Base-by-base conservation (phyloP, 2,113 vertebrate genomes). In the Chaetodon trifascialis region DNA sequence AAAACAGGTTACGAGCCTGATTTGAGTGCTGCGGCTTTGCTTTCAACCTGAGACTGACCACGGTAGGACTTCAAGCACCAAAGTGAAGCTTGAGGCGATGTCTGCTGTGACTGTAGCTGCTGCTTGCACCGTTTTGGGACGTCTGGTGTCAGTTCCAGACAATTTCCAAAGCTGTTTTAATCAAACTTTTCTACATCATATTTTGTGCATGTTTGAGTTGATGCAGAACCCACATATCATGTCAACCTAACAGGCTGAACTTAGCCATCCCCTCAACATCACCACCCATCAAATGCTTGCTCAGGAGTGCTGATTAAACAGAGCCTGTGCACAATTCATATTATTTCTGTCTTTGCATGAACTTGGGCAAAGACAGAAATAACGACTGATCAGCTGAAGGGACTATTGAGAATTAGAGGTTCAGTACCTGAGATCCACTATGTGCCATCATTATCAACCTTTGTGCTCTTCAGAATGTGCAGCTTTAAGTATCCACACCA, bases 331-430 rank as follows among this genome's bases (percentile, higher is more conserved):
- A 47, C 70, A 72, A 62, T 69, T 80, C 21, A 68, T 89, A 42
- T 91, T 54, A 90, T 92, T 89, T 89, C 69, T 5, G 65, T 44
- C 81, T 89, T 54, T 85, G 86, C 72, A 34, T 52, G 62, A 66
- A 69, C 82, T 78, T 79, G 7, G 12, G 54, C 55, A 56, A 56
- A 56, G 23, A 30, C 23, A 16, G 34, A 46, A 73, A 73, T 73
- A 47, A 60, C 44, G 64, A 59, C 40, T 38, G 76, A 86, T 88
- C 70, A 74, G 70, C 74, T 65, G 67, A 19, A 16, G n/a, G 11
- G 66, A 73, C 73, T 76, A 73, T 40, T 46, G n/a, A 51, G 80
- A 87, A 91, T 93, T 73, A 90, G 67, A 76, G 82, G 83, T 79
- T 79, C 63, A 38, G 34, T 36, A 17, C 16, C 71, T 16, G 51